Evolutionary conservation across 2,888 invertebrate genomes (phyloP).

Genomic region (Caenorhabditis sp.): DNA sequence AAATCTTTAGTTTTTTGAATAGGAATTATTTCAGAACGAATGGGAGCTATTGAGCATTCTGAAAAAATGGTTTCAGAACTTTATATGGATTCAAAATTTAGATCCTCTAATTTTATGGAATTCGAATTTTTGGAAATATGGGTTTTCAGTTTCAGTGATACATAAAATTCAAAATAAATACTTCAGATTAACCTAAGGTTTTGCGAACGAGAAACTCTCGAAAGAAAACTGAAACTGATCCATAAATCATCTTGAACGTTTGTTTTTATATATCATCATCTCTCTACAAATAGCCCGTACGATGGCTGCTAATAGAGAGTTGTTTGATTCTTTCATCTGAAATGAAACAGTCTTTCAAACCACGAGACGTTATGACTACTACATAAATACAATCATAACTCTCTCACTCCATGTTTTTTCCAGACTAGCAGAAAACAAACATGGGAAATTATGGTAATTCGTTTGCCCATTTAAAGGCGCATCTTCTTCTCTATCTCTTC

Average conservation of each 20-base stretch:
- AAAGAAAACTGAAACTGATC: slow-evolving; percentile 10
- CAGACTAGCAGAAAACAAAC: slow-evolving; percentile 46
- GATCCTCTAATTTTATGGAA: too few species aligned
- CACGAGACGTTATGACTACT: slow-evolving; percentile 38
- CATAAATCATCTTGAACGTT: slow-evolving; percentile 48
- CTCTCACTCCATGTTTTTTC: neutral
- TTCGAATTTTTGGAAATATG: too few species aligned
- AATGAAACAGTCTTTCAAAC: slow-evolving; percentile 30
- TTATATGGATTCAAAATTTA: too few species aligned
- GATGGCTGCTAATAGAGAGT: slow-evolving; percentile 43
- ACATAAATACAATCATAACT: slow-evolving; percentile 28
- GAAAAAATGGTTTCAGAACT: too few species aligned
- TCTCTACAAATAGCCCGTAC: slow-evolving; percentile 3
- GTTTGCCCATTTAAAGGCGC: slow-evolving; percentile 22
- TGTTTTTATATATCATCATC: slow-evolving; percentile 33
- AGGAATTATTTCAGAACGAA: too few species aligned
- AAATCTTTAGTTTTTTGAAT: slow-evolving; percentile 17
- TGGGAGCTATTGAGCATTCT: too few species aligned
- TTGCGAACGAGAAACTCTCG: neutral
- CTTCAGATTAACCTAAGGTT: too few species aligned
- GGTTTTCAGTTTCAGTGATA: too few species aligned
- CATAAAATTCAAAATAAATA: too few species aligned
- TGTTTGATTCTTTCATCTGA: slow-evolving; percentile 22
- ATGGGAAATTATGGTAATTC: slow-evolving; percentile 55
- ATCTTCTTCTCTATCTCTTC: slow-evolving; percentile 3